Percentiles rank a stretch among this genome's conserved stretches.
phyloP scores from a whole-genome alignment of 1,140 invertebrate genomes.

The Euschistus heros region DNA sequence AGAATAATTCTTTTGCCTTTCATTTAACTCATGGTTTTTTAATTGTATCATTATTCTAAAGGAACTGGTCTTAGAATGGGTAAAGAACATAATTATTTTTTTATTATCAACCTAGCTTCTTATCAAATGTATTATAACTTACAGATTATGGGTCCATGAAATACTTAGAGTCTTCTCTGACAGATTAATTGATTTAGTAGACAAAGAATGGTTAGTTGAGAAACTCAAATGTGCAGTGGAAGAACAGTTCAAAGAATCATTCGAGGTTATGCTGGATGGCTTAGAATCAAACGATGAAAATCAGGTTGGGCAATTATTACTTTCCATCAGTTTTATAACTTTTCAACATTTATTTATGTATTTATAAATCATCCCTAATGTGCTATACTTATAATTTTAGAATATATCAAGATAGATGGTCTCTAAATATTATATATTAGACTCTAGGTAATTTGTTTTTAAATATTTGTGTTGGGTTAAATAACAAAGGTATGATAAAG shows the following conservation, averaged over 20 bases:
- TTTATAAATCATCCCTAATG: too few species aligned
- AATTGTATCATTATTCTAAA: too few species aligned
- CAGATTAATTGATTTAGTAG: constrained; percentile 62
- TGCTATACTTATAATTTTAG: background rate
- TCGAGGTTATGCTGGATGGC: constrained; percentile 49
- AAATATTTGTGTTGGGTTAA: too few species aligned
- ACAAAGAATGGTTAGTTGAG: constrained; percentile 65
- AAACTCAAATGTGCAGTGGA: constrained; percentile 55
- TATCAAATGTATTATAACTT: constrained; percentile 38
- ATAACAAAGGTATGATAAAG: too few species aligned
- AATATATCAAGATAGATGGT: too few species aligned
- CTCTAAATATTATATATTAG: too few species aligned
- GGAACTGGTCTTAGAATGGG: too few species aligned
- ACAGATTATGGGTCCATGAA: constrained; percentile 82
- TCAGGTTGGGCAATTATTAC: background rate
- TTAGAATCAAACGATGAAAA: constrained; percentile 30
- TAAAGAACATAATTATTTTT: too few species aligned
- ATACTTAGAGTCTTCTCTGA: constrained; percentile 83
- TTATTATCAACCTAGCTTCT: too few species aligned
- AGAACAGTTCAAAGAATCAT: constrained; percentile 49
- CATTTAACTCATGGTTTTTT: too few species aligned
- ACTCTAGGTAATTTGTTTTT: too few species aligned
- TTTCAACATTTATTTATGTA: background rate
- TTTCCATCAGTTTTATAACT: background rate
- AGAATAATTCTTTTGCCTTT: too few species aligned